Base-by-base conservation (phyloP, 2,888 invertebrate species). In the Schrankia costaestrigalis region DNA sequence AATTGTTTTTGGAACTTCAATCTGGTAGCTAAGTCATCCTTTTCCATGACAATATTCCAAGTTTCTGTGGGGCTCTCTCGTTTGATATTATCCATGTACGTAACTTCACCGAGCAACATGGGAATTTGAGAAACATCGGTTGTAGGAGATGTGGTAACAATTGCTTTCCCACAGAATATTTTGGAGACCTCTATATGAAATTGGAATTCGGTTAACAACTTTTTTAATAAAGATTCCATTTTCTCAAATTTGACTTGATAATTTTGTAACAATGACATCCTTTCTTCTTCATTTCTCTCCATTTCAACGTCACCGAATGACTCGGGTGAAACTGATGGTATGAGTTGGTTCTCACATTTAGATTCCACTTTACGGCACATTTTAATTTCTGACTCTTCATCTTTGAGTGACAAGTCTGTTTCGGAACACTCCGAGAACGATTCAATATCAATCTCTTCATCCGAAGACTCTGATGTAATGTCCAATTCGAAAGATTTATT, bases 141-240 rank as follows among this genome's bases (percentile, higher is more conserved):
- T 0, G 54, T 62, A 0, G 77, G 63, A 1, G 68, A 19, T 1
- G 70, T 50, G 0, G 68, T 63, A 0, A 71, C 62, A n/a, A 74
- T 36, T 2, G 80, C 68, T 9, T 64, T 69, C 8, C 57, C 61
- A 1, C 71, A 64, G 15, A 86, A 85, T 1, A 86, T 56, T 58
- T 84, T 86, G 0, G 86, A 82, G 0, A 86, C 78, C 44, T 86
- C 80, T 39, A 86, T 80, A 31, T 85, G 84, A 27, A 84, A 87
- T 35, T 79, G 73, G 34, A 86, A 84, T 26, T 87, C 84, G 0
- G 67, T 46, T 0, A 87, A 51, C 11, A 87, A 25, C 17, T 82
- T 78, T 35, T 78, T 78, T 0, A 86, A 46, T 0, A 78, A 45
- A 21, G 47, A 44, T 22, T 84, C 82, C 9, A 82, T 49, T 38